A percentile compares a stretch with the other conserved stretches of the same genome.
phyloP scores from a whole-genome alignment of 2,888 invertebrate species.

The Coelogynopora nodosa region DNA sequence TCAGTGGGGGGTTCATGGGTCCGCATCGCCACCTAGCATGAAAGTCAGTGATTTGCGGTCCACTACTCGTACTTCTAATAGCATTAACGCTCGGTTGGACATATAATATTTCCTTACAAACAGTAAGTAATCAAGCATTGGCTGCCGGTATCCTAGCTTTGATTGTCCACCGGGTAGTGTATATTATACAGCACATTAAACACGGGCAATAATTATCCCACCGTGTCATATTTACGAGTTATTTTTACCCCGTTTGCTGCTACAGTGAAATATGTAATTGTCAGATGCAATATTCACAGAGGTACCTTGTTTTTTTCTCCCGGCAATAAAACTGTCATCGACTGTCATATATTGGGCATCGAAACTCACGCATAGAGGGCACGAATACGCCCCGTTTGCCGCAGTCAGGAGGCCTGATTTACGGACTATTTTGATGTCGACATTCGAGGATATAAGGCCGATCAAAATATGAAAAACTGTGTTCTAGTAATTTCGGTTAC shows the following conservation, averaged over 20 bases:
- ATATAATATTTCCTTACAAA: no score
- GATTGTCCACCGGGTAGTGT: neutral
- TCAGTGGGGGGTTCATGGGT: neutral
- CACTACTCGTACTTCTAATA: neutral
- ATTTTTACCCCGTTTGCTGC: neutral
- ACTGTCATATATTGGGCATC: neutral
- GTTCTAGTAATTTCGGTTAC: neutral
- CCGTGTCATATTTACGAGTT: neutral
- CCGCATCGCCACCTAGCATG: neutral
- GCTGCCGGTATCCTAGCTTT: neutral
- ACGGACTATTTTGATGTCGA: neutral
- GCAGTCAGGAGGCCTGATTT: neutral
- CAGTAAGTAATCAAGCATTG: neutral
- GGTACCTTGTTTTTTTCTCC: neutral
- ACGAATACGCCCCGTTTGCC: neutral
- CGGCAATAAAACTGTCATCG: conserved; percentile 10
- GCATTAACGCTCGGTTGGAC: neutral
- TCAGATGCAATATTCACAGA: neutral
- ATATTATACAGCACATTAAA: neutral
- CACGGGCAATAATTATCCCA: neutral
- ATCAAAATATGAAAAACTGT: neutral
- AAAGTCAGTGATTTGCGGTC: neutral
- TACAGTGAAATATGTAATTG: neutral
- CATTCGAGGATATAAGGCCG: neutral
- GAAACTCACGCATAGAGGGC: neutral